Evolutionary conservation across 2,797 vertebrate genomes (phyloP).

Genomic region (Sebastes steindachneri): DNA sequence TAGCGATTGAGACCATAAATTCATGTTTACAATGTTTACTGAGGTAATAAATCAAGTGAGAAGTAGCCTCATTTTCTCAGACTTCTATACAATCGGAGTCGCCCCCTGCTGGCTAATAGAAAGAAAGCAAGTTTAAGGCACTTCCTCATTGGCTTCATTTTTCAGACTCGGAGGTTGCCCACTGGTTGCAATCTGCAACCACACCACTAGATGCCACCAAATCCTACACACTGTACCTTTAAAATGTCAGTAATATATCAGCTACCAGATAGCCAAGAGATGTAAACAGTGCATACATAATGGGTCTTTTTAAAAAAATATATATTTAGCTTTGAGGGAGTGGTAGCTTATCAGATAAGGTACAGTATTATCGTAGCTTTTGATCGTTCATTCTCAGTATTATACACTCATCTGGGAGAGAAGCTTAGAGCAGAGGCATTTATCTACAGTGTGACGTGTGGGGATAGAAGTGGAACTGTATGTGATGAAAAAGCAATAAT

Average conservation of each 20-base stretch:
- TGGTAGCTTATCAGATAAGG: constrained; percentile 69
- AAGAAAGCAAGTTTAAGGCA: too few relatives aligned
- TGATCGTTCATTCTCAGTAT: constrained; percentile 69
- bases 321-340: constrained; percentile 68
- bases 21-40: too few relatives aligned
- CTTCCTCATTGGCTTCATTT: too few relatives aligned
- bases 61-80: too few relatives aligned
- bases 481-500: neutral
- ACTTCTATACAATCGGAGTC: too few relatives aligned
- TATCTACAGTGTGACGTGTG: constrained; percentile 7
- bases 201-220: too few relatives aligned
- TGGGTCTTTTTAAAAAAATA: constrained; percentile 2
- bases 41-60: too few relatives aligned
- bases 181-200: too few relatives aligned
- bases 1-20: rapidly evolving
- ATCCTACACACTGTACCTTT: neutral
- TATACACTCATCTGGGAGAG: constrained; percentile 50
- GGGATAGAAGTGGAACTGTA: neutral
- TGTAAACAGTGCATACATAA: constrained; percentile 33
- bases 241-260: constrained; percentile 39
- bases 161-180: too few relatives aligned
- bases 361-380: constrained; percentile 69
- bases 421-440: constrained; percentile 19
- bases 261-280: constrained; percentile 38
- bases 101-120: too few relatives aligned